Conservation (phyloP, 1,140 invertebrate genomes). For the Diorhabda sublineata region DNA sequence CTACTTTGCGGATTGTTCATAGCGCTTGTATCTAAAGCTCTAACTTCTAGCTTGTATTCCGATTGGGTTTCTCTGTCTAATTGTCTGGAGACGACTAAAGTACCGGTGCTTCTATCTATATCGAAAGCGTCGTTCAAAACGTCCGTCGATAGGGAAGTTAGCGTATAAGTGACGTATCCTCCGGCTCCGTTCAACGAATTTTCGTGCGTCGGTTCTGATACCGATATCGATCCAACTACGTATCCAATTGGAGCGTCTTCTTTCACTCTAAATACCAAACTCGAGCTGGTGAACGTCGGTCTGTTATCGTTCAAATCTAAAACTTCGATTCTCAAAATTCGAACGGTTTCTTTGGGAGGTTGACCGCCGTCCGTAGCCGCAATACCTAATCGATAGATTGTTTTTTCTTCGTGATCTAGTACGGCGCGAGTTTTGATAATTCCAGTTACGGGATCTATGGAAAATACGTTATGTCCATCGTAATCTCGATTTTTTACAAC, state of each 20-base stretch:
- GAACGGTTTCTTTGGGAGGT: slow-evolving; percentile 74
- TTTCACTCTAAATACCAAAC: slow-evolving; percentile 78
- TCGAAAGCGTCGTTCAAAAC: slow-evolving; percentile 74
- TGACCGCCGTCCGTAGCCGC: slow-evolving; percentile 81
- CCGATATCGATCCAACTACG: slow-evolving; percentile 73
- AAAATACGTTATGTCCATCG: slow-evolving; percentile 79
- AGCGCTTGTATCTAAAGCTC: slow-evolving; percentile 82
- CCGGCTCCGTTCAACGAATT: slow-evolving; percentile 56
- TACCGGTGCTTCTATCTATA: slow-evolving; percentile 79
- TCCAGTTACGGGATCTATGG: slow-evolving; percentile 80
- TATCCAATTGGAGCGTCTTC: slow-evolving; percentile 27
- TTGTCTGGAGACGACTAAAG: slow-evolving; percentile 75
- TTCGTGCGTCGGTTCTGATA: slow-evolving; percentile 59
- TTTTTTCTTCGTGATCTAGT: slow-evolving; percentile 86
- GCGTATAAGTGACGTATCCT: slow-evolving; percentile 75
- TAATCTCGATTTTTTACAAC: slow-evolving; percentile 79
- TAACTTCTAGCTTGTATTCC: slow-evolving; percentile 81
- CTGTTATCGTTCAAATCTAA: slow-evolving; percentile 87
- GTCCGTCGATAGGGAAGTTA: slow-evolving; percentile 66
- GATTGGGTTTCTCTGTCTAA: slow-evolving; percentile 80
- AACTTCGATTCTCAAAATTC: slow-evolving; percentile 79
- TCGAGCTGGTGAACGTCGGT: slow-evolving; percentile 86
- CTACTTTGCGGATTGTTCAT: slow-evolving; percentile 85
- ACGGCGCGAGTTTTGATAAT: slow-evolving; percentile 81
- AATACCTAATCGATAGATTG: slow-evolving; percentile 79